Evolutionary conservation across 2,888 invertebrate genomes (phyloP).

Genomic region (Leptinotarsa peninsularis): DNA sequence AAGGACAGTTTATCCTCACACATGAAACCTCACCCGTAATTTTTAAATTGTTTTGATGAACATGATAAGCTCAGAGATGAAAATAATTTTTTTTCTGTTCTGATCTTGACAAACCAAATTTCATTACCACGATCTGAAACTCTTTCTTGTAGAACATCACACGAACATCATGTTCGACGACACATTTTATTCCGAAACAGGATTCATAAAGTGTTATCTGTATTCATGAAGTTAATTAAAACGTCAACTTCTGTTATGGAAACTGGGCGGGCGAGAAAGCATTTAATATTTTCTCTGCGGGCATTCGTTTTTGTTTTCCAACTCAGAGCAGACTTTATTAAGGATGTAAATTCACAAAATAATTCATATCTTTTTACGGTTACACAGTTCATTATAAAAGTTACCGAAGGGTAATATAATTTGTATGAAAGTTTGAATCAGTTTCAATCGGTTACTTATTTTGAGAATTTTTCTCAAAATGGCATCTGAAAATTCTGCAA

Average conservation of each 20-base stretch:
- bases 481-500: background rate
- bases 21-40: no score
- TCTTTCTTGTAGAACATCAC: slow-evolving; percentile 33
- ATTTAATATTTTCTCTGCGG: slow-evolving; percentile 44
- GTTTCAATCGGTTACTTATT: slow-evolving; percentile 1
- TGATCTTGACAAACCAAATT: slow-evolving; percentile 40
- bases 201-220: slow-evolving; percentile 50
- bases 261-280: slow-evolving; percentile 41
- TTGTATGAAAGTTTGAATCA: slow-evolving; percentile 6
- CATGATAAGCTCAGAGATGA: no score
- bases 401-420: slow-evolving; percentile 1
- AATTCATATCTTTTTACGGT: slow-evolving; percentile 20
- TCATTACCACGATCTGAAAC: slow-evolving; percentile 47
- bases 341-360: slow-evolving; percentile 27
- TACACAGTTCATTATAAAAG: slow-evolving; percentile 18
- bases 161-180: slow-evolving; percentile 46
- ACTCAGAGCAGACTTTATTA: slow-evolving; percentile 27
- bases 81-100: no score
- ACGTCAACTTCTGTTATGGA: slow-evolving; percentile 51
- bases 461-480: background rate
- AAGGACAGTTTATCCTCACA: no score
- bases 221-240: slow-evolving; percentile 56
- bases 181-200: slow-evolving; percentile 42
- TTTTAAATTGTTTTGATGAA: no score
- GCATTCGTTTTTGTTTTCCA: slow-evolving; percentile 39